Percentiles rank a stretch among this genome's conserved stretches.
phyloP scores from a whole-genome alignment of 1,140 invertebrate genomes.

The Eueides isabella region DNA sequence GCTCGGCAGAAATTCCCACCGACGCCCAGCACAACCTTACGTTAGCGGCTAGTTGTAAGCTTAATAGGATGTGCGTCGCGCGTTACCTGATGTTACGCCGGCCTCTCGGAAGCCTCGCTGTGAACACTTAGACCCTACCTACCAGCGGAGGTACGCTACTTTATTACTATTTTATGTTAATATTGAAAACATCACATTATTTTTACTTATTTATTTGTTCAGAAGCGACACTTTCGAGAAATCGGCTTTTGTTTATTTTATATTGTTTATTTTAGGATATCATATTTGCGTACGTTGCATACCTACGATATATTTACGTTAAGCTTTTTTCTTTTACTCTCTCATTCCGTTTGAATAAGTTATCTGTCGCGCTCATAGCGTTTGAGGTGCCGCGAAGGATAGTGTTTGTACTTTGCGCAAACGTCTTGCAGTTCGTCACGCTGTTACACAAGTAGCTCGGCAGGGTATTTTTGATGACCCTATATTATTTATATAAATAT shows the following conservation, averaged over 20 bases:
- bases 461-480: not conserved
- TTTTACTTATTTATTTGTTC: conserved; percentile 15
- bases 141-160: not conserved
- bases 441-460: conserved; percentile 42
- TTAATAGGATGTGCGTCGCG: conserved; percentile 71
- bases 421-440: conserved; percentile 21
- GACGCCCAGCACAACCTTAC: conserved; percentile 71
- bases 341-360: conserved; percentile 65
- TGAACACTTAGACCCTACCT: conserved; percentile 20
- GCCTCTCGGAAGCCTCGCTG: conserved; percentile 36
- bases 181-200: conserved; percentile 3
- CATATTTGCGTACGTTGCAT: conserved; percentile 34
- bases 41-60: conserved; percentile 58
- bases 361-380: conserved; percentile 14
- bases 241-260: conserved; percentile 63
- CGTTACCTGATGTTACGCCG: conserved; percentile 72
- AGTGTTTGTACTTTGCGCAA: conserved; percentile 35
- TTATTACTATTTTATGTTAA: not conserved
- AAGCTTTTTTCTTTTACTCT: conserved; percentile 62
- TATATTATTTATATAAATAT: conserved; percentile 11
- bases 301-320: conserved; percentile 55
- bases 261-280: conserved; percentile 57
- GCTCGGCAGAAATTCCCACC: conserved; percentile 68
- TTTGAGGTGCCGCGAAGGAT: conserved; percentile 34
- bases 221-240: conserved; percentile 46